Percentiles rank a stretch among this genome's conserved stretches.
Evolutionary conservation across 2,888 invertebrate species (phyloP).

Genomic region (Spisula solida): DNA sequence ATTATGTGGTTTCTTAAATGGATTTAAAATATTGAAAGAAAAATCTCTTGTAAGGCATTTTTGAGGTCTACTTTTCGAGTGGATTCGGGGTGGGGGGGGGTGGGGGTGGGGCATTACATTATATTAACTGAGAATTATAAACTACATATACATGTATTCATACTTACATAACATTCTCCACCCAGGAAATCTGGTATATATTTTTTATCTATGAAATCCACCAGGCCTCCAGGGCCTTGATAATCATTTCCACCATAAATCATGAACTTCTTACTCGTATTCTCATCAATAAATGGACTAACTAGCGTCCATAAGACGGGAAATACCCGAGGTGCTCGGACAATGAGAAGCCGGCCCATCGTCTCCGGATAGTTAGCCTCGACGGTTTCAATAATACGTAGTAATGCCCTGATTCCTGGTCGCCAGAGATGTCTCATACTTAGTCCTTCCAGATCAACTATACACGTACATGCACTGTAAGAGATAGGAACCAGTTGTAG

Average conservation of each 20-base stretch:
- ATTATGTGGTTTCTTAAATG: too few relatives aligned
- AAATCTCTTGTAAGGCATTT: too few relatives aligned
- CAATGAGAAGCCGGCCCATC: constrained; percentile 96
- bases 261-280: constrained; percentile 96
- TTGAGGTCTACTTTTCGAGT: too few relatives aligned
- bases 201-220: constrained; percentile 94
- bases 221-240: constrained; percentile 93
- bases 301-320: constrained; percentile 98
- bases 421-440: constrained; percentile 98
- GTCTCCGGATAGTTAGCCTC: constrained; percentile 98
- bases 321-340: constrained; percentile 96
- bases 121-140: too few relatives aligned
- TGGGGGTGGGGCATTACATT: too few relatives aligned
- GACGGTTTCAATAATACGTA: constrained; percentile 93
- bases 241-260: constrained; percentile 97
- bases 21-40: too few relatives aligned
- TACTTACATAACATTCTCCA: constrained; percentile 94
- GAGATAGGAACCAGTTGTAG: not conserved
- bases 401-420: constrained; percentile 93
- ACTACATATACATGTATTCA: too few relatives aligned
- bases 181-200: constrained; percentile 97
- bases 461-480: constrained; percentile 94
- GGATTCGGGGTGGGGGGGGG: too few relatives aligned
- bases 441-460: constrained; percentile 97
- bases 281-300: constrained; percentile 97